phyloP scores from a whole-genome alignment of 2,797 vertebrate species.

The Sparidentex hasta region DNA sequence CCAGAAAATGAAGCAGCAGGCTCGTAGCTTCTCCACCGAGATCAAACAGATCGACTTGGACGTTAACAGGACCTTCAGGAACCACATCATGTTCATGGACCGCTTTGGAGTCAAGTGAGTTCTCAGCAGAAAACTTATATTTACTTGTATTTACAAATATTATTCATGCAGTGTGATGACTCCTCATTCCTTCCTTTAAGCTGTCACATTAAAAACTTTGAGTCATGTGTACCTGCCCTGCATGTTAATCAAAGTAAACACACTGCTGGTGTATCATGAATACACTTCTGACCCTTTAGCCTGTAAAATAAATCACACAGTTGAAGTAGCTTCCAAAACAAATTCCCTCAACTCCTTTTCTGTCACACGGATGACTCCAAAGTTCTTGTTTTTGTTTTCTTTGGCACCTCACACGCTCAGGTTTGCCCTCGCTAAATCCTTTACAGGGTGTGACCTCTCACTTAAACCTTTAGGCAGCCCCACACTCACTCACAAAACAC shows the following conservation, averaged over 20 bases:
- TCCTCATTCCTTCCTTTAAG: not conserved
- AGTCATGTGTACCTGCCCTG: not conserved
- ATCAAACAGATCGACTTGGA: slow-evolving; percentile 97
- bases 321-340: slow-evolving; percentile 13
- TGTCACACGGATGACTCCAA: not conserved
- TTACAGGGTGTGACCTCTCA: slow-evolving; percentile 50
- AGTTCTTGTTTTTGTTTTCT: slow-evolving; percentile 45
- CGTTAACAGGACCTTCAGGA: slow-evolving; percentile 94
- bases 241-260: not conserved
- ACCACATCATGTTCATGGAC: slow-evolving; percentile 97
- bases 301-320: slow-evolving; percentile 9
- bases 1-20: slow-evolving; percentile 94
- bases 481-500: slow-evolving; percentile 13
- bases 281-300: not conserved
- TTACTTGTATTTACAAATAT: not conserved
- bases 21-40: slow-evolving; percentile 89
- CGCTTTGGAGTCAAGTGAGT: slow-evolving; percentile 95
- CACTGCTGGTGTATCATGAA: slow-evolving; percentile 3
- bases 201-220: not conserved
- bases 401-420: slow-evolving; percentile 42
- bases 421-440: slow-evolving; percentile 45
- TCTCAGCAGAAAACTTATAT: not conserved
- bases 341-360: not conserved
- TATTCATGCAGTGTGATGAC: not conserved
- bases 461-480: slow-evolving; percentile 40